Percentiles rank a stretch among this genome's conserved stretches.
phyloP scores from a whole-genome alignment of 1,140 invertebrate genomes.

The Papilio helenus region DNA sequence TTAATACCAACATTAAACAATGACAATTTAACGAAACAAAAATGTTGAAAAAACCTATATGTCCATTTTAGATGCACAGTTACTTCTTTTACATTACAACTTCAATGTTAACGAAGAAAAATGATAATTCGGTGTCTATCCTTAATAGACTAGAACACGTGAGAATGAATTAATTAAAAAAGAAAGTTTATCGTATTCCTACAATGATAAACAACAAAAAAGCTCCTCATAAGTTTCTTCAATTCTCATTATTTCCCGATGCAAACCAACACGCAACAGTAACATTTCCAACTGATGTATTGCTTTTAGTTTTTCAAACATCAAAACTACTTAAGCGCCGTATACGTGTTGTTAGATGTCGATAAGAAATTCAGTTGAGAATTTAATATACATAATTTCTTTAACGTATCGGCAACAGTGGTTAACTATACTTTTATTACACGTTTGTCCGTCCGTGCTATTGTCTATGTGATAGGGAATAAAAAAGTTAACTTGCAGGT shows the following conservation, averaged over 20 bases:
- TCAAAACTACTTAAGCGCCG: conserved; percentile 48
- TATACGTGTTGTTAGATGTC: conserved; percentile 67
- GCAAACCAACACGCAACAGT: conserved; percentile 2
- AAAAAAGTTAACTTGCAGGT: conserved; percentile 5
- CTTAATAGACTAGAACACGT: neutral
- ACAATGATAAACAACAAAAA: conserved; percentile 15
- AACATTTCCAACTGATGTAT: conserved; percentile 30
- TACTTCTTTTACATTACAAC: neutral
- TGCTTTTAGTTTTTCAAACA: conserved; percentile 45
- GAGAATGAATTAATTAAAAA: conserved; percentile 6
- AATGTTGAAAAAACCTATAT: too few species aligned
- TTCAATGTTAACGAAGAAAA: neutral
- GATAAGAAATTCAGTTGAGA: conserved; percentile 81
- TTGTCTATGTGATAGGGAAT: conserved; percentile 31
- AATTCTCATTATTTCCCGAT: conserved; percentile 11
- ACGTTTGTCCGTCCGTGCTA: conserved; percentile 3
- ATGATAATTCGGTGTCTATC: neutral
- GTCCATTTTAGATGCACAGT: too few species aligned
- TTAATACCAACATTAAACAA: too few species aligned
- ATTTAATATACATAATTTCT: conserved; percentile 80
- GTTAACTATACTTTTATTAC: conserved; percentile 38
- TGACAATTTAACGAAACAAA: too few species aligned
- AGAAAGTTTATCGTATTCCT: conserved; percentile 3
- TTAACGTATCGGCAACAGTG: conserved; percentile 56
- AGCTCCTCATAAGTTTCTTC: neutral